Conservation (phyloP, 1,140 invertebrate genomes). For the Drosophila parvula region DNA sequence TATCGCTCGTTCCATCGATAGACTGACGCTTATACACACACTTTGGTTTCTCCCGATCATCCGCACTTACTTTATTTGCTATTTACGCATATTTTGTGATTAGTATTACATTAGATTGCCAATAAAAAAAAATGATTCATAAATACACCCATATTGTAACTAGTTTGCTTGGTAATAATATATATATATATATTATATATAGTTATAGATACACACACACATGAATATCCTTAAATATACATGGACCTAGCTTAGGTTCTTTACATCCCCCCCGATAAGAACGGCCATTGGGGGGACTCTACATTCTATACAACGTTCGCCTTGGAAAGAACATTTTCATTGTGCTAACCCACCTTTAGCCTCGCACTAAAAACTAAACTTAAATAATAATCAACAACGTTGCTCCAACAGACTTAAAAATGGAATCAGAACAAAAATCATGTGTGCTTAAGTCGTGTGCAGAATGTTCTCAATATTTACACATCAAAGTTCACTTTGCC, state of each 20-base stretch:
- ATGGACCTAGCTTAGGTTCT: slow-evolving; percentile 7
- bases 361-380: slow-evolving; percentile 84
- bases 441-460: slow-evolving; percentile 52
- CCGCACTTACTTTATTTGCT: slow-evolving; percentile 29
- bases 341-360: slow-evolving; percentile 51
- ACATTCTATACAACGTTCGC: slow-evolving; percentile 40
- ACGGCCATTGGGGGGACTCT: no score
- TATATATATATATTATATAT: slow-evolving; percentile 23
- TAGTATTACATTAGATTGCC: slow-evolving; percentile 33
- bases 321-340: slow-evolving; percentile 37
- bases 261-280: slow-evolving; percentile 10
- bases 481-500: slow-evolving; percentile 54
- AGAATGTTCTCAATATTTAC: slow-evolving; percentile 58
- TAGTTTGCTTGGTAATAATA: slow-evolving; percentile 48
- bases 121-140: slow-evolving; percentile 37
- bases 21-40: slow-evolving; percentile 48
- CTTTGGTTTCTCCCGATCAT: slow-evolving; percentile 38
- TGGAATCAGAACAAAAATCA: slow-evolving; percentile 67
- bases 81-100: slow-evolving; percentile 43
- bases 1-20: slow-evolving; percentile 31
- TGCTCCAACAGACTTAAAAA: slow-evolving; percentile 76
- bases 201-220: slow-evolving; percentile 43
- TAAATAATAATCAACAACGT: slow-evolving; percentile 84
- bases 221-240: slow-evolving; percentile 17
- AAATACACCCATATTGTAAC: slow-evolving; percentile 56